Base-by-base conservation (phyloP, 2,113 vertebrate genomes). In the Balaeniceps rex region DNA sequence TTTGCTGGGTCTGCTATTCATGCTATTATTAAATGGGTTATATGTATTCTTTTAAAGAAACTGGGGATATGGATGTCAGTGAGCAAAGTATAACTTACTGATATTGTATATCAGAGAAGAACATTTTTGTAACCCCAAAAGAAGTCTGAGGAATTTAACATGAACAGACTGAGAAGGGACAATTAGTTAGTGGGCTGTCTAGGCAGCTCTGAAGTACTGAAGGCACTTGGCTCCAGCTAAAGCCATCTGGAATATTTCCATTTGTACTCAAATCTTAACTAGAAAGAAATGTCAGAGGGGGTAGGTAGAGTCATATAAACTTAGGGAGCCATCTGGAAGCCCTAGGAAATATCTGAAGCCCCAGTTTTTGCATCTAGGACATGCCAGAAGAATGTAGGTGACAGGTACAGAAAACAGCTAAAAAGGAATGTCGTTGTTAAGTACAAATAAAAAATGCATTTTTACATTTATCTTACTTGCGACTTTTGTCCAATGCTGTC, bases 171-270 rank as follows among this genome's bases (percentile, higher is more conserved):
- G 82, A 93, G 75, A 85, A 88, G 78, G 93, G 90, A 88, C 94
- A 95, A 91, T 91, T 97, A 95, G 93, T 95, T 93, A 90, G 80
- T 94, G 82, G 92, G 82, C 82, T 95, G 84, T 65, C 89, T 91
- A 58, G 42, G 75, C 52, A 93, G 78, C 40, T 82, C 71, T 88
- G 54, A 82, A 93, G 61, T 72, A 97, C 87, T 87, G 81, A 93
- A 96, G 93, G 63, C 93, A 94, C 58, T 96, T 97, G 96, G 93
- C 93, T 94, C 54, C 84, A 74, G 82, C 92, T 93, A 86, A 93
- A 95, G 68, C 93, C 94, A 95, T 97, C 96, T 97, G 96, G 78
- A 96, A 83, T 93, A 93, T 94, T 92, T 95, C 93, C 94, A 95
- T 96, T 92, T 96, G 96, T 94, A 88, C 75, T 95, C 71, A 92